Conservation (phyloP, 2,113 vertebrate genomes). For the Irena cyanogastra region DNA sequence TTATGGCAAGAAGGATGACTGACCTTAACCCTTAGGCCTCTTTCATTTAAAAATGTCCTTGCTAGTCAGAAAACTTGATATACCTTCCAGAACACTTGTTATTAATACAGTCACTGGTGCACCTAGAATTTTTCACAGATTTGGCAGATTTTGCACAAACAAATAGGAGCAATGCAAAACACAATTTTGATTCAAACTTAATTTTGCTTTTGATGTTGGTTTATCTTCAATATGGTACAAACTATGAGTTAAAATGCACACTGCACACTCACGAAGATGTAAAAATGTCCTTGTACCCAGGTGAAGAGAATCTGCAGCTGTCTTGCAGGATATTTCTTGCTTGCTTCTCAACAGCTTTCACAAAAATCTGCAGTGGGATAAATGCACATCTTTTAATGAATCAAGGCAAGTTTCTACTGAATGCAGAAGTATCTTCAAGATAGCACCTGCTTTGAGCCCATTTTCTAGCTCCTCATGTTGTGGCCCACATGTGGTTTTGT, state of each 20-base stretch:
- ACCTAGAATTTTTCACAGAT: neutral
- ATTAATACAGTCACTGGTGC: neutral
- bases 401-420: neutral
- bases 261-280: neutral
- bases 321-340: neutral
- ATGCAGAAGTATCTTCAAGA: neutral
- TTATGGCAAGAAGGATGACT: neutral
- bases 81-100: neutral
- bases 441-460: neutral
- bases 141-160: neutral
- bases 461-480: neutral
- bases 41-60: conserved; percentile 2
- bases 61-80: neutral
- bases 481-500: neutral
- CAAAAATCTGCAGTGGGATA: neutral
- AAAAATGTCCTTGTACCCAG: neutral
- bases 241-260: neutral
- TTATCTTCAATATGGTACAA: neutral
- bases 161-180: neutral
- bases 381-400: neutral
- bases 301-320: accelerated
- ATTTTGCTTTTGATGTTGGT: neutral
- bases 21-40: conserved; percentile 3
- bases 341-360: neutral
- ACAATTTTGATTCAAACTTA: neutral